Base-by-base conservation (phyloP, 1,140 invertebrate genomes). In the Anagrus nilaparvatae region DNA sequence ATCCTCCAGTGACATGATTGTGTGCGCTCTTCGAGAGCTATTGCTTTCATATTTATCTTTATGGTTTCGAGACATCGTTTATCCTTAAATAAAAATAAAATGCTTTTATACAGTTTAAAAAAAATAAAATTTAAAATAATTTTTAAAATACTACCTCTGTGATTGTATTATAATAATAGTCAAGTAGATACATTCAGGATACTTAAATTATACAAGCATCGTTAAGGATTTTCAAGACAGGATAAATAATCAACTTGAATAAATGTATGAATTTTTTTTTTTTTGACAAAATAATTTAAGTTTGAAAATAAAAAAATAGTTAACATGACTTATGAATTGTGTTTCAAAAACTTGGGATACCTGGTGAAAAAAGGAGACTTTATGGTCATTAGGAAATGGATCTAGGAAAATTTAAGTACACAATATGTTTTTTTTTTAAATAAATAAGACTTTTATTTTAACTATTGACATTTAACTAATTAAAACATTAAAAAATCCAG, bases 1-100 rank as follows among this genome's bases (percentile, higher is more conserved):
- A 60, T 96, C 92, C 68, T 93, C 89, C 43, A 82, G 74, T 56
- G 87, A 87, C 84, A 95, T 88, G 69, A 93, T 87, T 52, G 84
- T 86, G 71, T 94, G 85, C 47, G 79, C 76, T 62, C 90, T 79
- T 66, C 85, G 74, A 50, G 66, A 63, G 56, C 77, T 81, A 46
- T 71, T 73, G 66, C 70, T 78, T 70, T 83, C 80, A 72, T 82
- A 82, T 71, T 82, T 75, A 51, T 78, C 75, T 60, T 77, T 77
- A 50, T 72, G 66, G 63, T 70, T 75, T 59, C 75, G 68, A 55
- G 76, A 76, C 76, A 78, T 78, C 58, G 57, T 76, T 67, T 67
- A 72, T 70, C 69, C 72, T 76, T 48, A 45, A 60, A 65, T 27
- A 42, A 21, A 35, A 40, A 38, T 47, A 10, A 46, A 25, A 31